Evolutionary conservation across 2,113 vertebrate genomes (phyloP).

Genomic region (Tupaia chinensis): DNA sequence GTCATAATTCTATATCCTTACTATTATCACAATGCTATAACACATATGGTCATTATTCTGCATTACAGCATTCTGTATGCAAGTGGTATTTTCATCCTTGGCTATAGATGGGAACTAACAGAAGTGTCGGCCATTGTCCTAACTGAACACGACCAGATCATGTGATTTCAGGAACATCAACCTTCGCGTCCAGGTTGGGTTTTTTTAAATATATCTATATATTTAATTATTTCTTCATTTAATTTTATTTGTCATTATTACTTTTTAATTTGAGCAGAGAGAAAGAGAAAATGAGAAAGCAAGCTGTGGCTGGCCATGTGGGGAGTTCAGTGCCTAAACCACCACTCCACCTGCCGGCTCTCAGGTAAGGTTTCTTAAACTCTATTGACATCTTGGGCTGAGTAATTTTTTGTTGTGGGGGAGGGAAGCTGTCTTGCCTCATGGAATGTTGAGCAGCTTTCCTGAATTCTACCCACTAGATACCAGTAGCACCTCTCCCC

Average conservation of each 20-base stretch:
- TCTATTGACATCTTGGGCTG: too few relatives aligned
- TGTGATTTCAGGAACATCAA: neutral
- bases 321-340: too few relatives aligned
- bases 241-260: too few relatives aligned
- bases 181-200: neutral
- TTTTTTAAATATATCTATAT: neutral
- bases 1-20: slow-evolving; percentile 25
- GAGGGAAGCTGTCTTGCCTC: neutral
- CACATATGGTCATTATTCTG: neutral
- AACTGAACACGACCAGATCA: neutral
- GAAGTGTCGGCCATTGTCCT: neutral
- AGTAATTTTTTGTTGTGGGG: neutral
- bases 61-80: neutral
- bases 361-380: neutral
- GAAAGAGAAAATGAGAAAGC: too few relatives aligned
- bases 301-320: too few relatives aligned
- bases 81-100: neutral
- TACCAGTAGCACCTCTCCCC: neutral
- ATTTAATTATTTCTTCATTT: too few relatives aligned
- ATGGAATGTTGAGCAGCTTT: neutral
- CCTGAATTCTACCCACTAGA: neutral
- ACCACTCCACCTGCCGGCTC: too few relatives aligned
- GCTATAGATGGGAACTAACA: neutral
- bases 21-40: slow-evolving; percentile 16
- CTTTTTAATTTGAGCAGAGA: too few relatives aligned